Evolutionary conservation across 2,113 vertebrate species (phyloP).

Genomic region (Pomatostomus ruficeps): DNA sequence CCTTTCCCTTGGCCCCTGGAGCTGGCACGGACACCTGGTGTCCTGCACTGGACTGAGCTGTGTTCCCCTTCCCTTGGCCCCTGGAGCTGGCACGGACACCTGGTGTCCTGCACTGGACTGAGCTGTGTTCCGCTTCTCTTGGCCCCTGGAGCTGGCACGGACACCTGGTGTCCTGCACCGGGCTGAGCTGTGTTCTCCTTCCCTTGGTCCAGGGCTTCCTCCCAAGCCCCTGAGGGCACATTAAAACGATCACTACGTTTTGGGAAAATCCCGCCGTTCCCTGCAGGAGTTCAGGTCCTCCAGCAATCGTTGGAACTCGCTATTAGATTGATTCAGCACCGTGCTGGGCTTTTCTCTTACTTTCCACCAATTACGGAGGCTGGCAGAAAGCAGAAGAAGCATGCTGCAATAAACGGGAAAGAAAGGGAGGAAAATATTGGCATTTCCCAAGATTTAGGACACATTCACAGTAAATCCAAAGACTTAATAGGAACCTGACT

Average conservation of each 20-base stretch:
- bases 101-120: not conserved
- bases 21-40: not conserved
- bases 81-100: not conserved
- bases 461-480: slow-evolving; percentile 33
- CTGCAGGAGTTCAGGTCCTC: not conserved
- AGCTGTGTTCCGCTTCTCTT: not conserved
- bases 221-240: not conserved
- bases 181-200: not conserved
- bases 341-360: slow-evolving; percentile 6
- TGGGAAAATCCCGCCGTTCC: not conserved
- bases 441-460: slow-evolving; percentile 30
- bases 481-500: slow-evolving; percentile 24
- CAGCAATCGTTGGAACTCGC: not conserved
- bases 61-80: not conserved
- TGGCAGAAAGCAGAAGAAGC: not conserved
- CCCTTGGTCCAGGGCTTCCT: not conserved
- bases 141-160: not conserved
- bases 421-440: slow-evolving; percentile 21
- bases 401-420: not conserved
- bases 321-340: slow-evolving; percentile 1
- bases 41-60: not conserved
- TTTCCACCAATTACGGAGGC: slow-evolving; percentile 7
- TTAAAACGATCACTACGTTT: not conserved
- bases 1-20: not conserved
- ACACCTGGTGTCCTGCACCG: not conserved